Evolutionary conservation across 1,140 invertebrate genomes (phyloP).

Genomic region (Lasaia peninsularis): DNA sequence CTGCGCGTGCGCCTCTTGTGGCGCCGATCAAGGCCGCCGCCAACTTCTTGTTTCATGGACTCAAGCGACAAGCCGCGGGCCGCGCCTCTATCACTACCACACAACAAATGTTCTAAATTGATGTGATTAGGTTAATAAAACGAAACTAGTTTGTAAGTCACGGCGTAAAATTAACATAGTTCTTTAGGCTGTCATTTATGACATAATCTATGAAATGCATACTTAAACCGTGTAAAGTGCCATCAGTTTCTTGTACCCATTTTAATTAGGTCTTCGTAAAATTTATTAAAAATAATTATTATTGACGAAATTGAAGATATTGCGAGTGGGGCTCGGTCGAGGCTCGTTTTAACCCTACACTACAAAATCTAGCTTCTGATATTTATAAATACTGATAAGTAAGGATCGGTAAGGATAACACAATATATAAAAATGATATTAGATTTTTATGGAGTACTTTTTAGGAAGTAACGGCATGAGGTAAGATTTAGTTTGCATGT

Average conservation of each 20-base stretch:
- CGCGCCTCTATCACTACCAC: conserved; percentile 69
- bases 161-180: conserved; percentile 66
- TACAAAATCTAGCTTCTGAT: conserved; percentile 48
- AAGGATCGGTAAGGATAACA: conserved; percentile 35
- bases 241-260: conserved; percentile 66
- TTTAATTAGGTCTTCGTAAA: conserved; percentile 55
- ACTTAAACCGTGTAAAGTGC: conserved; percentile 60
- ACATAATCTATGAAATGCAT: conserved; percentile 65
- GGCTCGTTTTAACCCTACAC: conserved; percentile 26
- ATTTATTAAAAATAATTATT: conserved; percentile 38
- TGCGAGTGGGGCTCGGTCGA: conserved; percentile 19
- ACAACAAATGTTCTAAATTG: conserved; percentile 76
- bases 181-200: conserved; percentile 73
- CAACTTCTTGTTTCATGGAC: conserved; percentile 76
- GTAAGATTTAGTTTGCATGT: conserved; percentile 14
- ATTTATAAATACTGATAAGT: conserved; percentile 49
- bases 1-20: conserved; percentile 67
- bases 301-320: conserved; percentile 28
- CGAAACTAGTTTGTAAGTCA: conserved; percentile 66
- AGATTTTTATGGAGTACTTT: conserved; percentile 48
- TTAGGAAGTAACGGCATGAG: conserved; percentile 29
- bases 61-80: conserved; percentile 62
- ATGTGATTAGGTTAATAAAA: conserved; percentile 72
- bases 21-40: conserved; percentile 78
- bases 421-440: conserved; percentile 40